A percentile compares a stretch with the other conserved stretches of the same genome.
phyloP scores from a whole-genome alignment of 2,113 vertebrate species.

The Ellobius talpinus region DNA sequence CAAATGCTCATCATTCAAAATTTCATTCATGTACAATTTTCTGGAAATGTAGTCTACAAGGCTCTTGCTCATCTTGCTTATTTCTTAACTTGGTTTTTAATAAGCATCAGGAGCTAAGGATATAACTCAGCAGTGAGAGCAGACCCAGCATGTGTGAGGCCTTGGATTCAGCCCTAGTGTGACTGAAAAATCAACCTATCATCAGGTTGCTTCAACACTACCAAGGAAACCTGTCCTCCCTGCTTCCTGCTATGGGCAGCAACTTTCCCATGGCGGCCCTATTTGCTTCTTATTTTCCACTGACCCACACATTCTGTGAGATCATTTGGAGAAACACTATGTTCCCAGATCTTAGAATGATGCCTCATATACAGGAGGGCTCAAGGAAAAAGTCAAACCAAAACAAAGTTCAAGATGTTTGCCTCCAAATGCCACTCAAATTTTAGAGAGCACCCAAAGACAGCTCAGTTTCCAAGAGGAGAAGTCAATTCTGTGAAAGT shows the following conservation, averaged over 20 bases:
- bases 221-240: fast-evolving
- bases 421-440: not conserved
- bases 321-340: not conserved
- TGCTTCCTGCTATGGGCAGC: not conserved
- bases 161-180: not conserved
- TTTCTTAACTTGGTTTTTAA: not conserved
- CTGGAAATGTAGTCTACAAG: not conserved
- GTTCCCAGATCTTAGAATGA: not conserved
- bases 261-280: not conserved
- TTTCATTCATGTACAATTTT: not conserved
- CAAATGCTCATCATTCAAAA: not conserved
- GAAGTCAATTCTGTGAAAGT: not conserved
- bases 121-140: not conserved
- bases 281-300: not conserved
- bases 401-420: not conserved
- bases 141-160: not conserved
- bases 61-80: not conserved
- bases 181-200: not conserved
- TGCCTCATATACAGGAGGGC: not conserved
- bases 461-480: not conserved
- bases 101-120: not conserved
- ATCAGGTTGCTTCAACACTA: not conserved
- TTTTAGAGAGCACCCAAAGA: not conserved
- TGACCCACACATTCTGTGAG: not conserved
- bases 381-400: not conserved